A percentile compares a stretch with the other conserved stretches of the same genome.
phyloP scores from a whole-genome alignment of 64 coral and sea anemone species.

The Dendronephthya gigantea region DNA sequence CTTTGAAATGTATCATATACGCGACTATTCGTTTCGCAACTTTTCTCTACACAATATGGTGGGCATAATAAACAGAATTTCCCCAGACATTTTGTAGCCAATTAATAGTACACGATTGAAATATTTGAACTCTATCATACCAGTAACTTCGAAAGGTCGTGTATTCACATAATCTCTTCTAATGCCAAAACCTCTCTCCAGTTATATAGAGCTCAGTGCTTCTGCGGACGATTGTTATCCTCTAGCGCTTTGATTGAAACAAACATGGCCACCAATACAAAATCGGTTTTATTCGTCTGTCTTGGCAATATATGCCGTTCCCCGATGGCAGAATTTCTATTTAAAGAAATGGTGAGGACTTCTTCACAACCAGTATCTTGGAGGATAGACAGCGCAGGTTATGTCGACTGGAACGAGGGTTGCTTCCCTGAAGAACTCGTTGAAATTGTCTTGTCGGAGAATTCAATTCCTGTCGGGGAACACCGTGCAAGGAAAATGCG shows the following conservation, averaged over 20 bases:
- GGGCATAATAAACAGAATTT: too few species aligned
- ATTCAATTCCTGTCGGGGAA: constrained; percentile 30
- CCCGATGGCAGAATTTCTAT: constrained; percentile 69
- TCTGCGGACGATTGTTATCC: too few species aligned
- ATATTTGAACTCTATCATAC: too few species aligned
- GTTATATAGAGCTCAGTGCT: too few species aligned
- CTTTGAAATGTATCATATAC: too few species aligned
- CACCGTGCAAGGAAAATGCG: constrained; percentile 55
- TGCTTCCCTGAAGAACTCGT: constrained; percentile 39
- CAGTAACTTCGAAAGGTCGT: too few species aligned
- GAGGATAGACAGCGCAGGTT: constrained; percentile 79
- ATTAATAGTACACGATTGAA: too few species aligned
- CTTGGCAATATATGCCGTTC: constrained; percentile 91
- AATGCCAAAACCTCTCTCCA: too few species aligned
- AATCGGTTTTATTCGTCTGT: constrained; percentile 71
- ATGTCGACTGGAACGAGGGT: constrained; percentile 46
- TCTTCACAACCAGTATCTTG: constrained; percentile 40
- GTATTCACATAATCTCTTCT: too few species aligned
- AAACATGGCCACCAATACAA: constrained; percentile 42
- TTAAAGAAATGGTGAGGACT: constrained; percentile 50
- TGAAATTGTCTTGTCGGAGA: constrained; percentile 34
- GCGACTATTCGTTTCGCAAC: too few species aligned
- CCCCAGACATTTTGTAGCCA: too few species aligned
- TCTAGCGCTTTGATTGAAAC: not conserved
- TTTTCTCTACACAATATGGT: too few species aligned